A percentile compares a stretch with the other conserved stretches of the same genome.
Evolutionary conservation across 2,888 invertebrate genomes (phyloP).

Genomic region (Silvanus unidentatus): DNA sequence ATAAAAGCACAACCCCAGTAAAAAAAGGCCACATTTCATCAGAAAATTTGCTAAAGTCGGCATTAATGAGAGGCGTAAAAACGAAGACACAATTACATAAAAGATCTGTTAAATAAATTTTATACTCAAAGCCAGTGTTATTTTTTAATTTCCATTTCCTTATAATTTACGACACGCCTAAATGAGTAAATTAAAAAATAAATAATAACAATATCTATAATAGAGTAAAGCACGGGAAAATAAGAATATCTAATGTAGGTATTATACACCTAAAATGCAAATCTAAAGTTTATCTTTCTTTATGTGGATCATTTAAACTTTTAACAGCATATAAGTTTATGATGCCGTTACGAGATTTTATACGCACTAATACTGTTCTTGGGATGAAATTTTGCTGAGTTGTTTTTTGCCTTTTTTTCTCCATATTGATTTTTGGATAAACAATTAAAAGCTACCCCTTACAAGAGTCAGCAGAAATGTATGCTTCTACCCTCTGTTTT

Average conservation of each 20-base stretch:
- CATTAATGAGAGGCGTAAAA: background rate
- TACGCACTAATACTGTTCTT: constrained; percentile 17
- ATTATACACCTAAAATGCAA: constrained; percentile 31
- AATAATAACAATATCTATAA: too few relatives aligned
- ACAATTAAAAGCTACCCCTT: too few relatives aligned
- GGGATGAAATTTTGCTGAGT: background rate
- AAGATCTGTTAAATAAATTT: constrained; percentile 22
- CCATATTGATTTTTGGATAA: too few relatives aligned
- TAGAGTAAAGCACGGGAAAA: too few relatives aligned
- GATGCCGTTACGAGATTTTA: constrained; percentile 35
- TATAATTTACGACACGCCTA: too few relatives aligned
- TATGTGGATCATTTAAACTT: constrained; percentile 37
- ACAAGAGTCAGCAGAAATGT: too few relatives aligned
- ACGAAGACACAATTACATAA: constrained; percentile 4
- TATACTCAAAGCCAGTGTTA: constrained; percentile 24
- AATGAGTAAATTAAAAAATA: too few relatives aligned
- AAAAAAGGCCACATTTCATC: background rate
- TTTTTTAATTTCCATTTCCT: background rate
- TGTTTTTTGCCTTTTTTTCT: background rate
- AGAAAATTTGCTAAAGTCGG: background rate
- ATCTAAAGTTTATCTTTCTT: constrained; percentile 40
- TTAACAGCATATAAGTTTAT: constrained; percentile 40
- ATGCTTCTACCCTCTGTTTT: too few relatives aligned
- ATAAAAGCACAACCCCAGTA: constrained; percentile 21
- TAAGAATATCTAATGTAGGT: too few relatives aligned